Base-by-base conservation (phyloP, 2,888 invertebrate species). In the Mythimna impura region DNA sequence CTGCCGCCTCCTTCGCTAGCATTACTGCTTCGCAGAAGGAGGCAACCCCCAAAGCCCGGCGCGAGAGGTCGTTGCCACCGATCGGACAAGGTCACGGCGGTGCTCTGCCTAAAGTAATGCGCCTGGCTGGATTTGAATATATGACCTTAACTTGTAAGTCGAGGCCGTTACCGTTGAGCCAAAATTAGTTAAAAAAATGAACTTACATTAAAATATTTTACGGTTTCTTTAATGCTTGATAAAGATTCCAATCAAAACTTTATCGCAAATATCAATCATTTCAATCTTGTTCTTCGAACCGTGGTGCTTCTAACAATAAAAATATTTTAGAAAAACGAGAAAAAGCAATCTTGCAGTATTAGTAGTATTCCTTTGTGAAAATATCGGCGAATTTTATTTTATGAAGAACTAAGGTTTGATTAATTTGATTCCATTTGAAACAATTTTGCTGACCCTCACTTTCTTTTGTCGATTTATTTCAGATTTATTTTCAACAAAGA, bases 371-470 rank as follows among this genome's bases (percentile, higher is more conserved):
- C 10, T 71, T 77, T 81, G 65, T 66, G 20, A 77, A 60, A 75
- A 75, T 75, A 60, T 7, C 20, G 22, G 9, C 3, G 30, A 81
- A 22, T 66, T 62, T 58, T 58, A 63, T 77, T 52, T 66, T 7
- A 43, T n/a, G 12, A 22, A 50, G n/a, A 54, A 43, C 43, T 50
- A 55, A 55, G 14, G 14, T 76, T 76, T 76, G 40, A 68, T 69
- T 12, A 68, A 66, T 70, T 30, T 77, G 78, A 62, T 77, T 66
- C 36, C 20, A 76, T 65, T 65, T 40, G 62, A 74, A 80, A 64
- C 30, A 80, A 54, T 50, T 62, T 69, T 12, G 50, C 63, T 63
- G 66, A 64, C 34, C 65, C 34, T 34, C 8, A 47, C 9, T 71
- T 66, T 78, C 25, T 52, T 66, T 70, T 66, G 25, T 55, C 0